A percentile compares a stretch with the other conserved stretches of the same genome.
These are phyloP conservation scores for Drosophila lutescens DNA, from an alignment of 2,888 invertebrate species.

Conservation along the genomic window DNA sequence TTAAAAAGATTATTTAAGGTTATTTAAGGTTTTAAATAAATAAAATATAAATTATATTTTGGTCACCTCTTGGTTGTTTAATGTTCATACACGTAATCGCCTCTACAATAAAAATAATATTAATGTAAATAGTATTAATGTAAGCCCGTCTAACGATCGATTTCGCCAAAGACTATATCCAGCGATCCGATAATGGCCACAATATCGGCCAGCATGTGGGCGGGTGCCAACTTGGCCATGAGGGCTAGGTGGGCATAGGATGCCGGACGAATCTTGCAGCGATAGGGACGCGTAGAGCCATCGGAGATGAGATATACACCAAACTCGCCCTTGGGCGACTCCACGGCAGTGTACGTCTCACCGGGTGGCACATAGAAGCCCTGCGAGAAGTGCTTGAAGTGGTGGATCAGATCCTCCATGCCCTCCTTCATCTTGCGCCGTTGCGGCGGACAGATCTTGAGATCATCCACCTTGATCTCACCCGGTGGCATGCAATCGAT, in stretches of 20 bases:
- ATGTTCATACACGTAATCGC: no score
- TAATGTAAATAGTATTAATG: no score
- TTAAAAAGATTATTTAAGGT: no score
- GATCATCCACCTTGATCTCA: conserved; percentile 91
- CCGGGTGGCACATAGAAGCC: conserved; percentile 94
- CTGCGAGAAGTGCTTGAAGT: conserved; percentile 93
- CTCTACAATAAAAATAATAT: no score
- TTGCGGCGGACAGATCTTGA: conserved; percentile 90
- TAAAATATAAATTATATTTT: no score
- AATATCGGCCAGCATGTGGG: conserved; percentile 91
- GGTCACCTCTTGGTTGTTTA: not conserved
- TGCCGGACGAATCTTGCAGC: conserved; percentile 87
- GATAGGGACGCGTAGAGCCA: conserved; percentile 90
- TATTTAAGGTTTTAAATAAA: no score
- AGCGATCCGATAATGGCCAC: conserved; percentile 90
- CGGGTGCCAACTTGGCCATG: conserved; percentile 87
- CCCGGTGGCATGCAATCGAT: conserved; percentile 93
- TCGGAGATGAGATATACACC: conserved; percentile 94
- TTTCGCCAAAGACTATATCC: conserved; percentile 87
- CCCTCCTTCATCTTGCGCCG: conserved; percentile 93
- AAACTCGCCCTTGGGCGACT: conserved; percentile 94
- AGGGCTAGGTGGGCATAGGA: conserved; percentile 88
- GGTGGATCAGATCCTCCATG: conserved; percentile 95
- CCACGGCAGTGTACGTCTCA: conserved; percentile 90
- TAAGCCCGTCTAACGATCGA: conserved; percentile 85